Percentiles rank a stretch among this genome's conserved stretches.
phyloP scores from a whole-genome alignment of 2,113 vertebrate genomes.

The Phainopepla nitens region DNA sequence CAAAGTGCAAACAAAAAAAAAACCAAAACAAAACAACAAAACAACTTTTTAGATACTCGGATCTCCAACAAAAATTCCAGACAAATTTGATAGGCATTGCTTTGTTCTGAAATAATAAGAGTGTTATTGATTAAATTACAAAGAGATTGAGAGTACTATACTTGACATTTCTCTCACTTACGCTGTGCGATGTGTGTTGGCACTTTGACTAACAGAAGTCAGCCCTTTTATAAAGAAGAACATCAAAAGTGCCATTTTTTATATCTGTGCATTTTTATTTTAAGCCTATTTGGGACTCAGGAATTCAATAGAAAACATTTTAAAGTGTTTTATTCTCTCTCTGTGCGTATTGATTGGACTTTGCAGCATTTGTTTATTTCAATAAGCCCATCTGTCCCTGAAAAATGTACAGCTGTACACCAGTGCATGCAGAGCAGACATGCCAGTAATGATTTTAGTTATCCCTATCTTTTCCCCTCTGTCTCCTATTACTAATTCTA shows the following conservation, averaged over 20 bases:
- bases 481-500: constrained; percentile 49
- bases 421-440: constrained; percentile 16
- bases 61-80: constrained; percentile 18
- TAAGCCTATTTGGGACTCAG: constrained; percentile 16
- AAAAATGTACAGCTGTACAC: constrained; percentile 43
- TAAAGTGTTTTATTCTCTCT: constrained; percentile 31
- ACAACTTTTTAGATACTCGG: neutral
- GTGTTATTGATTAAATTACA: constrained; percentile 36
- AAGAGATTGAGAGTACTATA: constrained; percentile 2
- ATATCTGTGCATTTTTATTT: constrained; percentile 54
- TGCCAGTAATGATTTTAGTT: constrained; percentile 50
- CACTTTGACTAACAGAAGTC: constrained; percentile 40
- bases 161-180: constrained; percentile 56
- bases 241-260: constrained; percentile 36
- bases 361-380: constrained; percentile 61
- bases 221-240: constrained; percentile 37
- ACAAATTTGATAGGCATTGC: neutral
- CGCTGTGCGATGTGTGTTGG: constrained; percentile 22
- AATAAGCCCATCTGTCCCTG: constrained; percentile 51
- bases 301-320: constrained; percentile 47
- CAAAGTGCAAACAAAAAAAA: neutral
- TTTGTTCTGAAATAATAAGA: constrained; percentile 27
- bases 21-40: neutral
- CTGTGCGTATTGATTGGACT: constrained; percentile 32
- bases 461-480: neutral